These are phyloP conservation scores for Astreopora myriophthalma DNA, from an alignment of 64 coral and sea anemone species.

Conservation along the genomic window DNA sequence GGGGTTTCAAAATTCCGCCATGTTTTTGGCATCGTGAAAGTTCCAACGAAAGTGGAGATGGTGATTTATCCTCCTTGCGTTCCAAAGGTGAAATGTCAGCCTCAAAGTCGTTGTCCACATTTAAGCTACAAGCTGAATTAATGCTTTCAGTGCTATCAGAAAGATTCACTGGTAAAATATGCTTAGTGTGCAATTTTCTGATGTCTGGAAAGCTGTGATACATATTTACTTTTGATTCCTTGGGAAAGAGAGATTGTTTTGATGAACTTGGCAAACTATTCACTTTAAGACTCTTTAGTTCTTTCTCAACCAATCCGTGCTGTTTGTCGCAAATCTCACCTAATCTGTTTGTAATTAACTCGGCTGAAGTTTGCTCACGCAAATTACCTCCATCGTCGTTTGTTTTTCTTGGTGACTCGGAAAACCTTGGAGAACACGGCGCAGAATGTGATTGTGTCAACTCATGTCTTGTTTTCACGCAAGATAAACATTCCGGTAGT, in stretches of 20 bases:
- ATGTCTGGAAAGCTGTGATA: slow-evolving; percentile 38
- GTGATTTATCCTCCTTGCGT: neutral
- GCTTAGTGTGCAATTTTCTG: slow-evolving; percentile 21
- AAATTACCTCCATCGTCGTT: neutral
- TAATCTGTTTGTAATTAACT: slow-evolving; percentile 14
- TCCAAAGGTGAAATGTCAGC: neutral
- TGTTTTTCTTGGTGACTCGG: neutral
- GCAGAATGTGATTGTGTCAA: neutral
- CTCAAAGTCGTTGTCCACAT: neutral
- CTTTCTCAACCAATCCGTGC: slow-evolving; percentile 11
- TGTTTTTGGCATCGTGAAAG: neutral
- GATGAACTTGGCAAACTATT: slow-evolving; percentile 15
- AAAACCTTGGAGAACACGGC: neutral
- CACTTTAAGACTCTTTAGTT: neutral
- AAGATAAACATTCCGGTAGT: slow-evolving; percentile 27
- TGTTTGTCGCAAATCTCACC: neutral
- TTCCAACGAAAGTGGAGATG: neutral
- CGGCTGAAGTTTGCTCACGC: neutral
- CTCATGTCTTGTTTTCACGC: slow-evolving; percentile 9
- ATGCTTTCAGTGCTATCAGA: neutral
- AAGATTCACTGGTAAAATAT: neutral
- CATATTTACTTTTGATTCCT: neutral
- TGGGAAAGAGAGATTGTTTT: neutral
- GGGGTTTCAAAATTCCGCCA: neutral
- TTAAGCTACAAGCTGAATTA: slow-evolving; percentile 29